Conservation (phyloP, 2,888 invertebrate species). For the Danaus chrysippus region DNA sequence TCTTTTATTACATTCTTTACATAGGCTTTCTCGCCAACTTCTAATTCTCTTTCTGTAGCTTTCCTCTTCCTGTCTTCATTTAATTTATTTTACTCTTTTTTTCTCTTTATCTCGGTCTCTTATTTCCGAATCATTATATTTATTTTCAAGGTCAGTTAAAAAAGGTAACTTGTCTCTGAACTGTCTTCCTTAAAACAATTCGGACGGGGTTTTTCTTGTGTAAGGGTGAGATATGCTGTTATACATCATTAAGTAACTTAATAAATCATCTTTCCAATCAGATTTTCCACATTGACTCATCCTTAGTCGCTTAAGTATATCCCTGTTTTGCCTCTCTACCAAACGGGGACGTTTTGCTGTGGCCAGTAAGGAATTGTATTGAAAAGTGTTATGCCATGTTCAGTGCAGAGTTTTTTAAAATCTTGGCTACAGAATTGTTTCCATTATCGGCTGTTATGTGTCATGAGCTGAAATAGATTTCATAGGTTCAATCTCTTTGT, state of each 20-base stretch:
- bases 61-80: background rate
- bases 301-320: no score
- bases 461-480: constrained; percentile 22
- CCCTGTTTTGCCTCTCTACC: constrained; percentile 36
- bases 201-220: no score
- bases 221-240: no score
- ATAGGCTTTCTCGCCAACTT: background rate
- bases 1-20: background rate
- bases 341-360: constrained; percentile 36
- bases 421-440: constrained; percentile 33
- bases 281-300: no score
- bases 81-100: no score
- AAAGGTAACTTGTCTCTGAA: no score
- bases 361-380: constrained; percentile 36
- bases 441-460: constrained; percentile 36
- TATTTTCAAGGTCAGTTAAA: constrained; percentile 5
- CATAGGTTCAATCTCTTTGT: constrained; percentile 26
- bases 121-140: constrained; percentile 3
- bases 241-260: no score
- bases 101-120: constrained; percentile 3
- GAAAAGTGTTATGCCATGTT: constrained; percentile 25
- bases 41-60: background rate
- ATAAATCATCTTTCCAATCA: no score
- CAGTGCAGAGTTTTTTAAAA: constrained; percentile 30
- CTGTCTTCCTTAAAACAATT: no score